These are phyloP conservation scores for Pristionchus entomophagus DNA, from an alignment of 2,888 invertebrate genomes.

Conservation along the genomic window DNA sequence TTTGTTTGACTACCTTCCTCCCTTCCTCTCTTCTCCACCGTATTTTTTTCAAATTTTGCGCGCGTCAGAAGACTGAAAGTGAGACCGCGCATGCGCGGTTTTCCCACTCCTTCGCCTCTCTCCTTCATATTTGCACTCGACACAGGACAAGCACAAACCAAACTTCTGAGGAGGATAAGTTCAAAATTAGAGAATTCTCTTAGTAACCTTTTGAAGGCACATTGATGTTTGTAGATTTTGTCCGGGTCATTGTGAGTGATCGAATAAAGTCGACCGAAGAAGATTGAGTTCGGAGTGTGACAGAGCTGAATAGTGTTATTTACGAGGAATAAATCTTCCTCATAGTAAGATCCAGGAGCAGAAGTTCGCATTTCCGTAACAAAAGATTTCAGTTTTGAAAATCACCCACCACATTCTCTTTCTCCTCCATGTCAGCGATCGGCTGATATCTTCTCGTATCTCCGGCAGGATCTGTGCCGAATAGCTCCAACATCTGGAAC, in stretches of 20 bases:
- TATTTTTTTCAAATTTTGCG: no score
- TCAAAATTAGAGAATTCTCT: background rate
- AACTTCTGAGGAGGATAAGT: no score
- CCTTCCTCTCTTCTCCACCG: no score
- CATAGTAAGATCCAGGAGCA: no score
- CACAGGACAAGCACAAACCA: no score
- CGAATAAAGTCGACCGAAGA: background rate
- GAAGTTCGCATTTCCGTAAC: no score
- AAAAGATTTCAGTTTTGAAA: background rate
- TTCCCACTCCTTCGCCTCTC: no score
- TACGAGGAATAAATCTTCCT: background rate
- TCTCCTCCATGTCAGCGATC: conserved; percentile 7
- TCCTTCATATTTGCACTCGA: no score
- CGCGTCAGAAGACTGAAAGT: no score
- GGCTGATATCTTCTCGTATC: background rate
- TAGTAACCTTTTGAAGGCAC: background rate
- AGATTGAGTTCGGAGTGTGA: background rate
- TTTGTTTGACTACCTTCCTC: no score
- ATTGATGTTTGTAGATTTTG: no score
- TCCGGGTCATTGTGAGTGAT: conserved; percentile 4
- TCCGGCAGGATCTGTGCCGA: background rate
- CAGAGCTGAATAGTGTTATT: background rate
- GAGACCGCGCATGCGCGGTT: no score
- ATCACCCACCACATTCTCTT: background rate
- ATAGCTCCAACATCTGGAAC: background rate